phyloP scores from a whole-genome alignment of 2,113 vertebrate genomes.

The Lophura nycthemera region DNA sequence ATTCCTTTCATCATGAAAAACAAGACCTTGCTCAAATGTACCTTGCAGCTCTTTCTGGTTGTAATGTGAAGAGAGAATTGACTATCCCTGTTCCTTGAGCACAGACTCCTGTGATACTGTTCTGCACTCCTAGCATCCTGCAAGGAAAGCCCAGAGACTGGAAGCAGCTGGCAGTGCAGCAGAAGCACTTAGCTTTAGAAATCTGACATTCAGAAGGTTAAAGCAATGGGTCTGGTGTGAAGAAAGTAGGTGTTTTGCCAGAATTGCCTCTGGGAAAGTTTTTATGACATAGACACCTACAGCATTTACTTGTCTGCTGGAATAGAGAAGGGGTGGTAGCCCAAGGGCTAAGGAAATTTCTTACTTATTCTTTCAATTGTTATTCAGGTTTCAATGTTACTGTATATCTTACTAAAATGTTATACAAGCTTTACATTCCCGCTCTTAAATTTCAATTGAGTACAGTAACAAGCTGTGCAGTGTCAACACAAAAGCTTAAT shows the following conservation, averaged over 20 bases:
- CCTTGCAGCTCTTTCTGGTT: conserved; percentile 26
- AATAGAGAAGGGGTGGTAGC: conserved; percentile 19
- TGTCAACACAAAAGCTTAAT: conserved; percentile 57
- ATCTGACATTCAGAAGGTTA: conserved; percentile 50
- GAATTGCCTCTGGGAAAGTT: conserved; percentile 55
- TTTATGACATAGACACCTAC: conserved; percentile 25
- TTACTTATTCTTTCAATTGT: background rate
- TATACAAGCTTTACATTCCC: conserved; percentile 29
- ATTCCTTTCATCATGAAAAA: conserved; percentile 47
- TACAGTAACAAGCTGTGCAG: conserved; percentile 52
- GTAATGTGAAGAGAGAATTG: conserved; percentile 49
- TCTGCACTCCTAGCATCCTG: background rate
- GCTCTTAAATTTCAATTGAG: conserved; percentile 12
- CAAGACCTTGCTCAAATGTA: conserved; percentile 44
- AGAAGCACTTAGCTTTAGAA: conserved; percentile 20
- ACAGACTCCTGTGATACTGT: conserved; percentile 32
- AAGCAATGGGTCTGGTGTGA: background rate
- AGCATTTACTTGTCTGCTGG: conserved; percentile 21
- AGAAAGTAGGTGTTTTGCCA: conserved; percentile 25
- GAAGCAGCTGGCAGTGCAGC: background rate
- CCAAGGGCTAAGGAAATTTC: conserved; percentile 53
- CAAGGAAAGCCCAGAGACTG: conserved; percentile 28
- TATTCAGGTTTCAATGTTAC: conserved; percentile 18
- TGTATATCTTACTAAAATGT: conserved; percentile 39
- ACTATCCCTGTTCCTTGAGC: background rate